phyloP scores from a whole-genome alignment of 2,113 vertebrate species.

The human (Homo sapiens) region DNA sequence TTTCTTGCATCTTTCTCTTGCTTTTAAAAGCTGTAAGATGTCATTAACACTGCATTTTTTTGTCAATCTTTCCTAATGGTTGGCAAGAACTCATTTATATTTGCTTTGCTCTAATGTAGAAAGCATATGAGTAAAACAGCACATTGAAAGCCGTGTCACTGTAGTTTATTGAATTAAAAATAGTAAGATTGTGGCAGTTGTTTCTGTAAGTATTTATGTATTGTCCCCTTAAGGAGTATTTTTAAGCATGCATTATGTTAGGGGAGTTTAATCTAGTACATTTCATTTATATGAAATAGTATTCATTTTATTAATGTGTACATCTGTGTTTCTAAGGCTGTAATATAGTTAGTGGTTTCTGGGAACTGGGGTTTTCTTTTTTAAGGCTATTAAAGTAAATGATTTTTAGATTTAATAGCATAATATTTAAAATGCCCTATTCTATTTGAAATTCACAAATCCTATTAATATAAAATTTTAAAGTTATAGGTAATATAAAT shows the following conservation, averaged over 20 bases:
- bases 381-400: conserved; percentile 44
- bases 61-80: conserved; percentile 70
- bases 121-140: conserved; percentile 50
- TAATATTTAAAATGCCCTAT: conserved; percentile 29
- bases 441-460: conserved; percentile 48
- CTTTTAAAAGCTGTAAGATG: conserved; percentile 82
- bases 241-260: conserved; percentile 44
- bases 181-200: conserved; percentile 26
- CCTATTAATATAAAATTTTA: conserved; percentile 3
- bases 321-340: conserved; percentile 48
- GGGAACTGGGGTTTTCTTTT: conserved; percentile 19
- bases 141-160: conserved; percentile 38
- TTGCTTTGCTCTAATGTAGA: conserved; percentile 49
- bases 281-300: conserved; percentile 54
- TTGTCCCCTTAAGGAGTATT: conserved; percentile 4
- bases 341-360: conserved; percentile 49
- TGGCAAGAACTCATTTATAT: conserved; percentile 75
- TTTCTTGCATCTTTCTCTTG: conserved; percentile 74
- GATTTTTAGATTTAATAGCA: conserved; percentile 37
- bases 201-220: conserved; percentile 44
- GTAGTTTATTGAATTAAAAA: conserved; percentile 56
- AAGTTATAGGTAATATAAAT: conserved; percentile 25
- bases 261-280: conserved; percentile 47
- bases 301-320: conserved; percentile 38
- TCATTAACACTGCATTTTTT: conserved; percentile 82